These are phyloP conservation scores for Argynnis bischoffii DNA, from an alignment of 2,888 invertebrate species.

Conservation along the genomic window DNA sequence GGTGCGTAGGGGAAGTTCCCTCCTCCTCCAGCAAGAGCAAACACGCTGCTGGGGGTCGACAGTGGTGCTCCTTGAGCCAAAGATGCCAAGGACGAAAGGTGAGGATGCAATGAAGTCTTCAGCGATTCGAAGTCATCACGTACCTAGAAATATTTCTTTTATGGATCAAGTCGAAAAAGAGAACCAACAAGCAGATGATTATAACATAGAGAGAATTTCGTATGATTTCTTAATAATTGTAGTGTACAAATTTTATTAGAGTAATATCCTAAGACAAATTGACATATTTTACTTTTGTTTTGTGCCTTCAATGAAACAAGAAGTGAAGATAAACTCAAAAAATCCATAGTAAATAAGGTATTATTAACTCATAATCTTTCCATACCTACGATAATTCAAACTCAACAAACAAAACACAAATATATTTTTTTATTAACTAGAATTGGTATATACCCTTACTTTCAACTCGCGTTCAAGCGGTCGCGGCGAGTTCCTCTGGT, in stretches of 20 bases:
- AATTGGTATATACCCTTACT: conserved; percentile 47
- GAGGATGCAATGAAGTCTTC: conserved; percentile 81
- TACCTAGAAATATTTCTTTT: conserved; percentile 52
- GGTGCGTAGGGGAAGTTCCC: conserved; percentile 85
- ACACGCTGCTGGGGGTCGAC: conserved; percentile 69
- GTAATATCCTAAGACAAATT: no score
- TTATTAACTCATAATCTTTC: not conserved
- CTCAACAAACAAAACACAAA: not conserved
- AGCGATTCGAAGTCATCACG: conserved; percentile 81
- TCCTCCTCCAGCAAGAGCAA: conserved; percentile 70
- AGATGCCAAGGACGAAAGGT: conserved; percentile 77
- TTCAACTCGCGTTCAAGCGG: conserved; percentile 70
- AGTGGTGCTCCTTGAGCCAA: conserved; percentile 77
- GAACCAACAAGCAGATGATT: no score
- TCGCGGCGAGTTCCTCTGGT: conserved; percentile 68
- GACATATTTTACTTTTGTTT: no score
- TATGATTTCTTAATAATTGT: no score
- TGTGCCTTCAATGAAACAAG: no score
- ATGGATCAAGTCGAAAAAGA: not conserved
- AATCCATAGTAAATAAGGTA: not conserved
- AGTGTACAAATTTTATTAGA: no score
- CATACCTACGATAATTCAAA: not conserved
- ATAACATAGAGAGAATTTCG: no score
- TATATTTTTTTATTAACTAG: no score
- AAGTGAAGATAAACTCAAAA: no score